These are phyloP conservation scores for Drosophila antonietae DNA, from an alignment of 2,888 invertebrate genomes.

Conservation along the genomic window DNA sequence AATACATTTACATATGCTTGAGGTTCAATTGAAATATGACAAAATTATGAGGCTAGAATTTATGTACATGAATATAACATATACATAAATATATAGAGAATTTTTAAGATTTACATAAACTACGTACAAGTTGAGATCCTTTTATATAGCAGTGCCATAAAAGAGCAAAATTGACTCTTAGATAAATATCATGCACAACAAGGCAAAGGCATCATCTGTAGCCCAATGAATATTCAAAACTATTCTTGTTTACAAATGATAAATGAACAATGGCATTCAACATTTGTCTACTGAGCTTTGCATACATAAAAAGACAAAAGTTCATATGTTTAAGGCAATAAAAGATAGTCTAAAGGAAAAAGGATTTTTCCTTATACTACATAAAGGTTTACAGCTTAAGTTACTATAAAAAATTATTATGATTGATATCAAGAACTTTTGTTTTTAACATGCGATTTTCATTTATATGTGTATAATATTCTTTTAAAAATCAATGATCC, in stretches of 20 bases:
- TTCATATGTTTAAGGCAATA: neutral
- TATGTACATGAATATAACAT: neutral
- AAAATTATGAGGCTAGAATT: constrained; percentile 18
- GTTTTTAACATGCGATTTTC: neutral
- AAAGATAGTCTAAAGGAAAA: neutral
- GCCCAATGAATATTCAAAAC: neutral
- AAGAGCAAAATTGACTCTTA: neutral
- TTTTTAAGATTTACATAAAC: constrained; percentile 1
- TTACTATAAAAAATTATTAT: neutral
- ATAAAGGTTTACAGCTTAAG: neutral
- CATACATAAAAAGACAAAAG: neutral
- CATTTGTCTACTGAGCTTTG: neutral
- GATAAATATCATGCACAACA: neutral
- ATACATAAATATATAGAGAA: neutral
- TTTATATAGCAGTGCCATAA: neutral
- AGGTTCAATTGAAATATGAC: constrained; percentile 30
- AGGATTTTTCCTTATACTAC: fast-evolving
- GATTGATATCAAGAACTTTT: neutral
- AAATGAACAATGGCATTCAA: neutral
- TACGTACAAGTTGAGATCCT: neutral
- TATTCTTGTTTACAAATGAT: neutral
- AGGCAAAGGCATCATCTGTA: neutral
- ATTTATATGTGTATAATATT: no score
- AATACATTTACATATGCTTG: constrained; percentile 8
- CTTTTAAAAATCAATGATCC: neutral